Evolutionary conservation across 2,797 vertebrate species (phyloP).

Genomic region (Paramormyrops hopkinsi): DNA sequence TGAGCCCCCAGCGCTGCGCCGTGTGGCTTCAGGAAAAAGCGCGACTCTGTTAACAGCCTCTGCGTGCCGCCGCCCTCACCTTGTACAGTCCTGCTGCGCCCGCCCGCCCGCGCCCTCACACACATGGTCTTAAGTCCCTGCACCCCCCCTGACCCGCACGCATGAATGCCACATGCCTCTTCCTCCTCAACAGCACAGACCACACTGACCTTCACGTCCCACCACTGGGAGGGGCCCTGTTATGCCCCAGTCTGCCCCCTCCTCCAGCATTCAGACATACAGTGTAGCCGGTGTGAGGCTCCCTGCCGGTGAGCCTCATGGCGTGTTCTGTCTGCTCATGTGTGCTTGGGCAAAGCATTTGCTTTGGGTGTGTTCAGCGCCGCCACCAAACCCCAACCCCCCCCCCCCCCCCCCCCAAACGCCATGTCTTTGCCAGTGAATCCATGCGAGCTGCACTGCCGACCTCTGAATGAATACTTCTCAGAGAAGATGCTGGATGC

Average conservation of each 20-base stretch:
- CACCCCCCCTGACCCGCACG: not conserved
- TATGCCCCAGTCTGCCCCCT: not conserved
- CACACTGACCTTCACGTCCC: not conserved
- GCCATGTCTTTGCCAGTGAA: conserved; percentile 58
- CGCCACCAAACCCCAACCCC: too few relatives aligned
- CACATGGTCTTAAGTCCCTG: not conserved
- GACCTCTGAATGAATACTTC: conserved; percentile 70
- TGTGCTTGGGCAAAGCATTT: not conserved
- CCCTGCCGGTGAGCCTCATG: not conserved
- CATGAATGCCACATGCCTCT: not conserved
- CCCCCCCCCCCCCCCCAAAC: too few relatives aligned
- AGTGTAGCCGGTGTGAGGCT: not conserved
- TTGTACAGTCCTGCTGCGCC: conserved; percentile 8
- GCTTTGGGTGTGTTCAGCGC: not conserved
- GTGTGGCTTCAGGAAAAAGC: conserved; percentile 32
- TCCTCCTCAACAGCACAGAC: not conserved
- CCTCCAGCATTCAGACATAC: not conserved
- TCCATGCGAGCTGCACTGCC: conserved; percentile 90
- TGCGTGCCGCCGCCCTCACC: not conserved
- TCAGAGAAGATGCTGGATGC: conserved; percentile 83
- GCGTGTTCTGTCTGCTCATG: not conserved
- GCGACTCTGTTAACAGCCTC: not conserved
- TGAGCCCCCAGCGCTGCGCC: conserved; percentile 27
- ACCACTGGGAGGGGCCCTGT: not conserved
- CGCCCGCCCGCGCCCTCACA: not conserved